phyloP scores from a whole-genome alignment of 1,140 invertebrate species.

The Drosophila kikkawai region DNA sequence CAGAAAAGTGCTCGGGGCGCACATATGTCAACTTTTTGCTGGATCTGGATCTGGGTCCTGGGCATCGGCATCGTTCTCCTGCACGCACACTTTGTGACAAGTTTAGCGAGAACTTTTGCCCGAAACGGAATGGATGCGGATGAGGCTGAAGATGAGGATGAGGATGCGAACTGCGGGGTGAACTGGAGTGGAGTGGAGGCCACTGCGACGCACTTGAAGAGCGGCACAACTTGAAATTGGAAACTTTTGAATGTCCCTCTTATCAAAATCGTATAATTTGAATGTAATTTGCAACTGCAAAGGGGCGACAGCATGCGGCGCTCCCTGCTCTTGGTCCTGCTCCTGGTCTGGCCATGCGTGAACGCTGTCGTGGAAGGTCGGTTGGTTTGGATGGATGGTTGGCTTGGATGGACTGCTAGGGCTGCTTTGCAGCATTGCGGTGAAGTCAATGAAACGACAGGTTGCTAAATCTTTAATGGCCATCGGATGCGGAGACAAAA shows the following conservation, averaged over 20 bases:
- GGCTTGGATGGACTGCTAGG: neutral
- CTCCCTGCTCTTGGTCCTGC: constrained; percentile 19
- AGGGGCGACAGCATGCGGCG: constrained; percentile 60
- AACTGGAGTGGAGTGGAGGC: neutral
- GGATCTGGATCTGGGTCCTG: constrained; percentile 24
- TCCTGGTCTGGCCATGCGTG: constrained; percentile 50
- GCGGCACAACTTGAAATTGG: constrained; percentile 83
- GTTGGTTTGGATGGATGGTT: neutral
- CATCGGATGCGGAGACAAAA: constrained; percentile 55
- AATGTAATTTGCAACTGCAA: constrained; percentile 84
- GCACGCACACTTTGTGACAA: constrained; percentile 61
- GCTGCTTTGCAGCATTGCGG: constrained; percentile 69
- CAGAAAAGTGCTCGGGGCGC: constrained; percentile 83
- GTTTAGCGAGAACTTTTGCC: constrained; percentile 68
- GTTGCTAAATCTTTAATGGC: constrained; percentile 77
- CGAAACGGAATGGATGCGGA: neutral
- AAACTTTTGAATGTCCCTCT: constrained; percentile 84
- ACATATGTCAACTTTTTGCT: constrained; percentile 84
- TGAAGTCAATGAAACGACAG: constrained; percentile 77
- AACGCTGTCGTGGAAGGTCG: constrained; percentile 22
- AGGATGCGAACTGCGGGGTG: neutral
- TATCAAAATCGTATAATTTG: constrained; percentile 84
- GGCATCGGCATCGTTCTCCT: constrained; percentile 31
- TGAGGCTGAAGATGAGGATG: neutral
- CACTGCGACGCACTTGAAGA: constrained; percentile 63